phyloP scores from a whole-genome alignment of 2,797 vertebrate species.

The Pogoniulus pusillus region DNA sequence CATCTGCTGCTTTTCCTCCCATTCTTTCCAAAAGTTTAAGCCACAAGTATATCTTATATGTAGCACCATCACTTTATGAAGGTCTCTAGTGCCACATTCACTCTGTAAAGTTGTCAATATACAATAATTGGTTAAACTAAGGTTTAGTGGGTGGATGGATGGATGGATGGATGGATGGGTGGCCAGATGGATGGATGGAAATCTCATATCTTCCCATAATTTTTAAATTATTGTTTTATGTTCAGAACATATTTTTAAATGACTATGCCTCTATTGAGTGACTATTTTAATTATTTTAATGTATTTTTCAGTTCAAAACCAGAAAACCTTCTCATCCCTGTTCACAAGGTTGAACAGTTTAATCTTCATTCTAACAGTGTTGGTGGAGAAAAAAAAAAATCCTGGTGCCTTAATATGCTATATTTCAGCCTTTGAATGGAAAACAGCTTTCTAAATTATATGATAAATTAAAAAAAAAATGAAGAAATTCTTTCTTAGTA shows the following conservation, averaged over 20 bases:
- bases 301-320: not conserved
- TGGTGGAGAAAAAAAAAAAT: rapidly evolving
- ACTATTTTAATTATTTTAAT: not conserved
- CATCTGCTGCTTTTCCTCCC: not conserved
- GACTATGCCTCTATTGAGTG: not conserved
- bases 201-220: not conserved
- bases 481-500: not conserved
- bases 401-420: rapidly evolving
- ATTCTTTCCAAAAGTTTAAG: not conserved
- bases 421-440: not conserved
- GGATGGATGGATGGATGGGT: not conserved
- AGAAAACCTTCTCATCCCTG: not conserved
- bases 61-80: not conserved
- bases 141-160: not conserved
- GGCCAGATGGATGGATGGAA: not conserved
- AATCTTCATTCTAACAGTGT: not conserved
- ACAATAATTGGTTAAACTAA: not conserved
- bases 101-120: not conserved
- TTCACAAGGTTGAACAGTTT: not conserved
- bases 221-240: not conserved
- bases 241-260: not conserved
- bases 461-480: not conserved
- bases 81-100: not conserved
- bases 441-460: not conserved
- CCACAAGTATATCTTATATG: not conserved